Conservation (phyloP, 2,113 vertebrate genomes). For the Poeciliopsis occidentalis region DNA sequence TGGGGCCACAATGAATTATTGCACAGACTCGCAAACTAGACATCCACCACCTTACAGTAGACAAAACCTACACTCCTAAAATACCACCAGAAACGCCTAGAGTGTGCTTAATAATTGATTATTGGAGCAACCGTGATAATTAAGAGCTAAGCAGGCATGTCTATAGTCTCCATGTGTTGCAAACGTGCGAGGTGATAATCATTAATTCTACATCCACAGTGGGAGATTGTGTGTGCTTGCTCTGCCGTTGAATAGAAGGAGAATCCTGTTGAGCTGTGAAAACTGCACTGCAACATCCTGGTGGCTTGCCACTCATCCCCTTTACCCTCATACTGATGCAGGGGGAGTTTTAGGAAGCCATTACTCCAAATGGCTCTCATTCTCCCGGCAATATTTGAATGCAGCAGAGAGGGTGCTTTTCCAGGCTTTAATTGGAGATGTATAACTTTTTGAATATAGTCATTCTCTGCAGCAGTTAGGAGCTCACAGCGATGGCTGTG, state of each 20-base stretch:
- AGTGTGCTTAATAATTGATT: slow-evolving; percentile 73
- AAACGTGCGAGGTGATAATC: slow-evolving; percentile 28
- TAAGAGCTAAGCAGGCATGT: slow-evolving; percentile 65
- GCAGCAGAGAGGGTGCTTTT: slow-evolving; percentile 5
- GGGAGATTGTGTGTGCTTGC: slow-evolving; percentile 39
- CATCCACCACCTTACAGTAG: slow-evolving; percentile 70
- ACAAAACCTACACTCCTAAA: slow-evolving; percentile 71
- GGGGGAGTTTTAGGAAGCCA: slow-evolving; percentile 62
- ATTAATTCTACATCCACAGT: slow-evolving; percentile 25
- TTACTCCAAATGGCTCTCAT: slow-evolving; percentile 62
- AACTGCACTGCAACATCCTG: slow-evolving; percentile 46
- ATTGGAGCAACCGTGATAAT: slow-evolving; percentile 68
- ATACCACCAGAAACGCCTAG: slow-evolving; percentile 71
- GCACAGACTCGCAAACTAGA: slow-evolving; percentile 65
- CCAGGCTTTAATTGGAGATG: slow-evolving; percentile 33
- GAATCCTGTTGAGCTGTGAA: slow-evolving; percentile 64
- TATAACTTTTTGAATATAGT: slow-evolving; percentile 36
- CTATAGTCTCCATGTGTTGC: slow-evolving; percentile 29
- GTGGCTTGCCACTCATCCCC: slow-evolving; percentile 52
- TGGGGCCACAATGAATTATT: slow-evolving; percentile 68
- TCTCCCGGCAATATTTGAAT: slow-evolving; percentile 38
- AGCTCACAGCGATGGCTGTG: slow-evolving; percentile 11
- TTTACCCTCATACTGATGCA: slow-evolving; percentile 54
- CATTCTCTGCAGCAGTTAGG: slow-evolving; percentile 19
- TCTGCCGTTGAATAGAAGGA: slow-evolving; percentile 40